phyloP scores from a whole-genome alignment of 2,113 vertebrate species.

The Muntiacus muntjak region DNA sequence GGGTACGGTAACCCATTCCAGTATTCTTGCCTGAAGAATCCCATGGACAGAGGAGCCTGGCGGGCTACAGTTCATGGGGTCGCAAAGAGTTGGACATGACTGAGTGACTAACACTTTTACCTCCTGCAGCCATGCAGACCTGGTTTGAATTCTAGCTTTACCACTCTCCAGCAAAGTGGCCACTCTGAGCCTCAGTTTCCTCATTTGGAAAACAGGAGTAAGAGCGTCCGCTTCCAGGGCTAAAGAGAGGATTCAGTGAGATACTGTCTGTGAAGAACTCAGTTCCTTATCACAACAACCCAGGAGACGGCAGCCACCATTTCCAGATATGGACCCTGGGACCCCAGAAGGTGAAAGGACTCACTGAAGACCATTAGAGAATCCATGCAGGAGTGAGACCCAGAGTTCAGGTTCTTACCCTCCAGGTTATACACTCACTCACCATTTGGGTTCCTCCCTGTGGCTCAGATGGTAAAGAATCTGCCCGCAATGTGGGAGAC shows the following conservation, averaged over 20 bases:
- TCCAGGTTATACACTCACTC: fast-evolving
- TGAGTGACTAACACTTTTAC: background rate
- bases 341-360: background rate
- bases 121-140: background rate
- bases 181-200: background rate
- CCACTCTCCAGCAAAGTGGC: background rate
- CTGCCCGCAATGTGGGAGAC: background rate
- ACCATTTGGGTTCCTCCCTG: background rate
- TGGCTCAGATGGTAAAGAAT: background rate
- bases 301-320: background rate
- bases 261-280: background rate
- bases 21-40: background rate
- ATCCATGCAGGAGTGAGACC: background rate
- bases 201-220: background rate
- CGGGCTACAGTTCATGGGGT: background rate
- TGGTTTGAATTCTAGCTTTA: background rate
- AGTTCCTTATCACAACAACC: background rate
- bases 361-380: background rate
- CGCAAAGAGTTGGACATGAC: background rate
- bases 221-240: background rate
- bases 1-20: background rate
- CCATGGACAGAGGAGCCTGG: background rate
- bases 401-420: background rate
- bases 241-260: background rate
- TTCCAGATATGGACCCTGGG: background rate